These are phyloP conservation scores for Psilopsiagon aymara DNA, from an alignment of 2,113 vertebrate species.

Conservation along the genomic window DNA sequence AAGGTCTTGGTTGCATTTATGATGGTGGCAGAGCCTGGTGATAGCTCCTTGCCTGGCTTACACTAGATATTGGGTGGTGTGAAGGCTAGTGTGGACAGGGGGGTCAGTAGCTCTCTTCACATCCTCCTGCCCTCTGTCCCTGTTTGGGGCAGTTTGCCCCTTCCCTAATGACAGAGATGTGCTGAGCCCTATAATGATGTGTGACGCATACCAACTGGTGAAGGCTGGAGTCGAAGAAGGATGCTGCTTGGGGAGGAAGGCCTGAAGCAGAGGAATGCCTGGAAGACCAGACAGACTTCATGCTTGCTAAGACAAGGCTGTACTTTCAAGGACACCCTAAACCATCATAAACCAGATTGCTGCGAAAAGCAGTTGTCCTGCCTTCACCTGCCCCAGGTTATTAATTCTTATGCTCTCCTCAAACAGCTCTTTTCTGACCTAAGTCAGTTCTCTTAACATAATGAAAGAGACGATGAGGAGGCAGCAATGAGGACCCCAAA, in stretches of 20 bases:
- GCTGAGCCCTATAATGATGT: not conserved
- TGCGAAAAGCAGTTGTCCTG: not conserved
- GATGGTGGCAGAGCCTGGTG: not conserved
- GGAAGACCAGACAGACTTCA: not conserved
- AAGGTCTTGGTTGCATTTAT: not conserved
- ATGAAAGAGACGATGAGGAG: not conserved
- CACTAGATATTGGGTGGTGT: not conserved
- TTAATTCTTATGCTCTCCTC: not conserved
- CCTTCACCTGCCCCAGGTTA: not conserved
- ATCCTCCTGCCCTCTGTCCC: not conserved
- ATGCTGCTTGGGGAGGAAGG: not conserved
- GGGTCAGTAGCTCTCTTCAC: not conserved
- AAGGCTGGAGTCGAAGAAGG: rapidly evolving
- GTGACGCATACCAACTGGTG: not conserved
- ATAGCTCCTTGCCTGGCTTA: not conserved
- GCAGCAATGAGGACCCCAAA: not conserved
- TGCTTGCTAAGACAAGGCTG: not conserved
- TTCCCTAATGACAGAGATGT: not conserved
- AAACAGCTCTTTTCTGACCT: not conserved
- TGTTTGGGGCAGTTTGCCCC: not conserved
- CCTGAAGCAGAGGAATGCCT: not conserved
- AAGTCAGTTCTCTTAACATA: not conserved
- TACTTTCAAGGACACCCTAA: not conserved
- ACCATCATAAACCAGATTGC: not conserved
- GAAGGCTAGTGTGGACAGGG: not conserved